phyloP scores from a whole-genome alignment of 2,888 invertebrate genomes.

The Heliconius hortense region DNA sequence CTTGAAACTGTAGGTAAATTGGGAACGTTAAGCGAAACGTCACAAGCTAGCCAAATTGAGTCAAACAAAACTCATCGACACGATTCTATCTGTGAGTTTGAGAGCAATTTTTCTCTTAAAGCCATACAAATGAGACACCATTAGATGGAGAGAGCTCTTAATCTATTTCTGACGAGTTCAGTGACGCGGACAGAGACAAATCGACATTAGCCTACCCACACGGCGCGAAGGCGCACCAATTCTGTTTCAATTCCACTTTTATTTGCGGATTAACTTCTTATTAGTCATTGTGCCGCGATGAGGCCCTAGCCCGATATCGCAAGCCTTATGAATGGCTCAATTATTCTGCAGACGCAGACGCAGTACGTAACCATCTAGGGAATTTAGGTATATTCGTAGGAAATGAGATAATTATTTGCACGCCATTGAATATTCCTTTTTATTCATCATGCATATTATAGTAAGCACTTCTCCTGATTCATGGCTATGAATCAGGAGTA shows the following conservation, averaged over 20 bases:
- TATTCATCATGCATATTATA: too few species aligned
- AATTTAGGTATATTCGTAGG: conserved; percentile 44
- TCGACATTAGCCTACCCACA: conserved; percentile 82
- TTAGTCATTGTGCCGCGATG: conserved; percentile 77
- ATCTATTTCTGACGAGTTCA: conserved; percentile 83
- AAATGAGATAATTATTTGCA: conserved; percentile 27
- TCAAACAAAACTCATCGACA: conserved; percentile 76
- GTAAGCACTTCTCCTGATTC: too few species aligned
- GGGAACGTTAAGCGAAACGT: conserved; percentile 45
- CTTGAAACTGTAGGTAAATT: conserved; percentile 66
- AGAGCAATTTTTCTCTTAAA: conserved; percentile 81
- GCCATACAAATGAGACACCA: conserved; percentile 82
- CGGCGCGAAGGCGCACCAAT: conserved; percentile 78
- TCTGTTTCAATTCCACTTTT: conserved; percentile 82
- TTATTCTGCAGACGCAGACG: conserved; percentile 74
- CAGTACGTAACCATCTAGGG: conserved; percentile 58
- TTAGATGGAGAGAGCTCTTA: conserved; percentile 82
- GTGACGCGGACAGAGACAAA: conserved; percentile 83
- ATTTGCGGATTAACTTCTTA: conserved; percentile 83
- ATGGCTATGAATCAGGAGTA: neutral
- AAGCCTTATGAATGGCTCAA: conserved; percentile 81
- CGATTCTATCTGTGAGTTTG: conserved; percentile 76
- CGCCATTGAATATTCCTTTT: conserved; percentile 18
- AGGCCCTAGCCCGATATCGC: conserved; percentile 69
- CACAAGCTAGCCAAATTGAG: conserved; percentile 60